phyloP scores from a whole-genome alignment of 1,140 invertebrate genomes.

The Orussus abietinus region DNA sequence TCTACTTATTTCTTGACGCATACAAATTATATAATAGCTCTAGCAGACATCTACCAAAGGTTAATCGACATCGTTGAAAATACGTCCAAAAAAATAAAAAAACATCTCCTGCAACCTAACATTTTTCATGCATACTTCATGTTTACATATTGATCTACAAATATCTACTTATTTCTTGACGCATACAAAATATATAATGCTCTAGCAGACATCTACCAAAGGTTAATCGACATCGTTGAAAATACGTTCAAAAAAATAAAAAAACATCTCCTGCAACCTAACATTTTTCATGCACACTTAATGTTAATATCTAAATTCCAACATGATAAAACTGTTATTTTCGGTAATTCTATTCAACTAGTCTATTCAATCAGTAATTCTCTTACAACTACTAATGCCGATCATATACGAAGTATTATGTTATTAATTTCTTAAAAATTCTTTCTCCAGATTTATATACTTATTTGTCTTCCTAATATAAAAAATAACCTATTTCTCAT shows the following conservation, averaged over 20 bases:
- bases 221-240: background rate
- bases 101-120: too few species aligned
- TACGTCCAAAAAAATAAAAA: too few species aligned
- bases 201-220: background rate
- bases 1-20: too few species aligned
- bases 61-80: slow-evolving; percentile 13
- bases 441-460: background rate
- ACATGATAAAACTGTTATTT: too few species aligned
- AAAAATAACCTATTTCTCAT: slow-evolving; percentile 9
- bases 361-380: too few species aligned
- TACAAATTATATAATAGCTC: too few species aligned
- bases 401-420: too few species aligned
- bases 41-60: slow-evolving; percentile 19
- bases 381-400: too few species aligned
- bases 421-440: background rate
- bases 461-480: too few species aligned
- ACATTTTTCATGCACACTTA: background rate
- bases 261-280: background rate
- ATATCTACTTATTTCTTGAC: background rate
- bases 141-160: background rate
- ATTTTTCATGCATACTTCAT: too few species aligned
- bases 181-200: slow-evolving; percentile 2
- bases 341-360: too few species aligned
- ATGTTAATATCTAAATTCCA: too few species aligned
- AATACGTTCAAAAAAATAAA: slow-evolving; percentile 2